These are phyloP conservation scores for Kryptolebias ocellatus DNA, from an alignment of 2,797 vertebrate genomes.

Conservation along the genomic window DNA sequence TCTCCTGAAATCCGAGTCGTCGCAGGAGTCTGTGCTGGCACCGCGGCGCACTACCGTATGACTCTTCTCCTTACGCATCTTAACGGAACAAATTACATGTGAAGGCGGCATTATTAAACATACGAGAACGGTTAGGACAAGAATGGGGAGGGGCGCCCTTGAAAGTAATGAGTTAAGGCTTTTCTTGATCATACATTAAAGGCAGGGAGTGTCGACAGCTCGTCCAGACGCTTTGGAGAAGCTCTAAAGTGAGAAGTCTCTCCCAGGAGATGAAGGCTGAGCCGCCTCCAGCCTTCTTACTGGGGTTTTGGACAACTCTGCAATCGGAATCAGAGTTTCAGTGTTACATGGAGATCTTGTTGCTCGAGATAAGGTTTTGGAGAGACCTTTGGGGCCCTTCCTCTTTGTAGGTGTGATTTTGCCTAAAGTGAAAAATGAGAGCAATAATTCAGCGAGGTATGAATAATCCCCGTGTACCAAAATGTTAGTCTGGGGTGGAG, in stretches of 20 bases:
- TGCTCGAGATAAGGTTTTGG: neutral
- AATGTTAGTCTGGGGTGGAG: slow-evolving; percentile 46
- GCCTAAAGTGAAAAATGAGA: neutral
- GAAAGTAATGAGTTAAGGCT: slow-evolving; percentile 78
- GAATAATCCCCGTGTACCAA: slow-evolving; percentile 9
- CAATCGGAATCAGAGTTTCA: slow-evolving; percentile 39
- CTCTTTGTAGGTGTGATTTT: neutral
- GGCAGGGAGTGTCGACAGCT: slow-evolving; percentile 45
- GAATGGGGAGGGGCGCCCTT: slow-evolving; percentile 69
- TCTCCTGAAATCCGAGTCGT: slow-evolving; percentile 7
- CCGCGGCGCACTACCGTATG: slow-evolving; percentile 52
- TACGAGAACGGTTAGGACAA: slow-evolving; percentile 79
- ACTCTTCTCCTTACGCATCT: slow-evolving; percentile 62
- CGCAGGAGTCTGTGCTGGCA: slow-evolving; percentile 28
- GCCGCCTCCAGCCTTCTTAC: slow-evolving; percentile 64
- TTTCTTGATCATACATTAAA: slow-evolving; percentile 80
- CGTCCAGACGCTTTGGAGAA: slow-evolving; percentile 77
- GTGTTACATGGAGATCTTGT: slow-evolving; percentile 33
- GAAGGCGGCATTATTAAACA: slow-evolving; percentile 78
- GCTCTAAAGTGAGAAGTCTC: slow-evolving; percentile 65
- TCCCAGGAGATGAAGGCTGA: slow-evolving; percentile 68
- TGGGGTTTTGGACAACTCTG: slow-evolving; percentile 42
- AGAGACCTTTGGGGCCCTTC: neutral
- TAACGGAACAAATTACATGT: slow-evolving; percentile 79
- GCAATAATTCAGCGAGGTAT: neutral